Percentiles rank a stretch among this genome's conserved stretches.
Evolutionary conservation across 1,140 invertebrate genomes (phyloP).

Genomic region (Brachionus koreanus): DNA sequence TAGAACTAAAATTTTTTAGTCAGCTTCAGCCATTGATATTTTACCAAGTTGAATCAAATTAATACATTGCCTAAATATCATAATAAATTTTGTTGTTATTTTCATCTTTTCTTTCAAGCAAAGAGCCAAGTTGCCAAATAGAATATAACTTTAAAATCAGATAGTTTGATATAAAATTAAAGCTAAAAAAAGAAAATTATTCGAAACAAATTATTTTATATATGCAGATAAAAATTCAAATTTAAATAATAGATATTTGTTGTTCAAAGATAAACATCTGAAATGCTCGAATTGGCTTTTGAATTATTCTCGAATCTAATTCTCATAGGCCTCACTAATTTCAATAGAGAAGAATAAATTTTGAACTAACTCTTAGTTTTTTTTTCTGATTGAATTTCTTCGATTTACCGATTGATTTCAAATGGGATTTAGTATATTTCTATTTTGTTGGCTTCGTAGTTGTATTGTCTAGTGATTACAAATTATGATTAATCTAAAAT

Average conservation of each 20-base stretch:
- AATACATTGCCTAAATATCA: too few species aligned
- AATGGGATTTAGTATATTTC: conserved; percentile 7
- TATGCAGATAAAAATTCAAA: not conserved
- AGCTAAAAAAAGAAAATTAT: not conserved
- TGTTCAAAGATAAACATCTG: not conserved
- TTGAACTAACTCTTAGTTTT: not conserved
- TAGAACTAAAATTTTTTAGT: not conserved
- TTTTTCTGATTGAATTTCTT: not conserved
- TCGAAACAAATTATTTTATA: not conserved
- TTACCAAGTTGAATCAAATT: too few species aligned
- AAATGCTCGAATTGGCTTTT: not conserved
- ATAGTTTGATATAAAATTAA: too few species aligned
- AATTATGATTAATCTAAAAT: not conserved
- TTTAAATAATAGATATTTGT: not conserved
- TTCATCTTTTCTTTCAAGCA: too few species aligned
- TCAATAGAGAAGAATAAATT: not conserved
- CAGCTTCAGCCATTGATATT: not conserved
- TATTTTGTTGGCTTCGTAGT: not conserved
- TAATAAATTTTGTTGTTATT: too few species aligned
- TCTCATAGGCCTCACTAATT: not conserved
- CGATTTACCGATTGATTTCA: conserved; percentile 8
- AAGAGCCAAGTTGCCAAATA: too few species aligned
- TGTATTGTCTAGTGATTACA: conserved; percentile 30
- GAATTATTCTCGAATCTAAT: not conserved
- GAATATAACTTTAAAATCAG: too few species aligned